Evolutionary conservation across 2,888 invertebrate genomes (phyloP).

Genomic region (Thera britannica): DNA sequence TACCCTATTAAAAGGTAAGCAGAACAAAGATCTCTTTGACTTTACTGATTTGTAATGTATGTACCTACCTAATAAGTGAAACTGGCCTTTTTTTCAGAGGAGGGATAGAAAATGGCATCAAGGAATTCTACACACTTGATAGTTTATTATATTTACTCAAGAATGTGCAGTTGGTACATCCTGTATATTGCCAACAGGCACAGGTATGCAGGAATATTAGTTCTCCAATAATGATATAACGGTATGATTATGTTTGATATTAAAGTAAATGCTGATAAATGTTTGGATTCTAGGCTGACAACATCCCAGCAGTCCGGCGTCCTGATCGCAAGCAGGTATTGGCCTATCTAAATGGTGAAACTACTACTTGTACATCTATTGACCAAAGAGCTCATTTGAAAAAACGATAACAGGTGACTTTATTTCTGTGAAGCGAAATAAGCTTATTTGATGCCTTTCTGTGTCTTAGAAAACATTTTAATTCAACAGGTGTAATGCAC

Average conservation of each 20-base stretch:
- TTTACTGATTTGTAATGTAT: too few species aligned
- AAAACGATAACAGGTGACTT: too few species aligned
- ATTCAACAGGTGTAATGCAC: too few species aligned
- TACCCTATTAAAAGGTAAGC: too few species aligned
- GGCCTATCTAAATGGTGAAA: slow-evolving; percentile 98
- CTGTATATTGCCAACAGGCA: slow-evolving; percentile 90
- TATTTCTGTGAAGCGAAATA: too few species aligned
- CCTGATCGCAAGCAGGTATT: slow-evolving; percentile 98
- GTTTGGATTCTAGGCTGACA: slow-evolving; percentile 87
- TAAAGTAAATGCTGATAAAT: too few species aligned
- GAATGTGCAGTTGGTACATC: slow-evolving; percentile 89
- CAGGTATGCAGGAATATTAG: slow-evolving; percentile 55
- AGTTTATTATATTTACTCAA: slow-evolving; percentile 97
- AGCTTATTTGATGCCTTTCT: too few species aligned
- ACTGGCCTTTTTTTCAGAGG: slow-evolving; percentile 83
- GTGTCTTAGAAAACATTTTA: too few species aligned
- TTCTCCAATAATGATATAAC: too few species aligned
- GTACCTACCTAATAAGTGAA: too few species aligned
- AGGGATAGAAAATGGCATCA: slow-evolving; percentile 80
- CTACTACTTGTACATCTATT: slow-evolving; percentile 95
- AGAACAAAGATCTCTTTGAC: too few species aligned
- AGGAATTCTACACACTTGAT: slow-evolving; percentile 99
- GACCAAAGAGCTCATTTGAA: slow-evolving; percentile 74
- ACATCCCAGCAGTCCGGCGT: slow-evolving; percentile 96
- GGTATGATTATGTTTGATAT: too few species aligned